Base-by-base conservation (phyloP, 1,140 invertebrate species). In the Ips nitidus region DNA sequence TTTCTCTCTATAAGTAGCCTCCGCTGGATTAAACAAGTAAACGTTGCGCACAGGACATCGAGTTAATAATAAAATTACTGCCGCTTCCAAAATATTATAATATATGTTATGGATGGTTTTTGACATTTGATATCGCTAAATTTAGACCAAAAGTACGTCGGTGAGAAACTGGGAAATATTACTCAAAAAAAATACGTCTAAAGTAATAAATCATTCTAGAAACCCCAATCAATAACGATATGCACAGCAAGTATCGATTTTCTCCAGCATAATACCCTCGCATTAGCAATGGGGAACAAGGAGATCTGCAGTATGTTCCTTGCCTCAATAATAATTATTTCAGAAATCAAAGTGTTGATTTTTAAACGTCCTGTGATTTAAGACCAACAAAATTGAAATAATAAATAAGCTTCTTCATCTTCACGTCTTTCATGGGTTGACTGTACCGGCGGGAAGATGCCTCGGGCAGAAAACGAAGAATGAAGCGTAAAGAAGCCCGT, bases 401-500 rank as follows among this genome's bases (percentile, higher is more conserved):
- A 59, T 38, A 36, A 59, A 42, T 59, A 59, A 7, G 8, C 56
- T 39, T 41, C 56, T 59, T 59, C 56, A 41, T 47, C 45, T 47
- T 47, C 45, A 5, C 5, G 58, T 52, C 8, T 41, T 63, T 63
- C 60, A 52, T 52, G 60, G 42, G 47, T 60, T 67, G 45, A 52
- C 41, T 67, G 56, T 67, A 53, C 56, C 57, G 39, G 66, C 66
- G 50, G 59, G 59, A 55, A 69, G 52, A 43, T 4, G 40, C 66
- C 57, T 37, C n/a, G 36, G 66, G 66, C 66, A 37, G 52, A 52
- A 52, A 59, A 69, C 66, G 66, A 69, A 61, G 66, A 69, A 62
- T 62, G 66, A 69, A 69, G 59, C 66, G 66, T 69, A 62, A 69
- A 69, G 66, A 69, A 69, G 66, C 66, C 45, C 42, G 66, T 69